Evolutionary conservation across 64 coral and sea anemone genomes (phyloP), one percentile per base, ranked within the genome.

Genomic region (Dendronephthya gigantea): DNA sequence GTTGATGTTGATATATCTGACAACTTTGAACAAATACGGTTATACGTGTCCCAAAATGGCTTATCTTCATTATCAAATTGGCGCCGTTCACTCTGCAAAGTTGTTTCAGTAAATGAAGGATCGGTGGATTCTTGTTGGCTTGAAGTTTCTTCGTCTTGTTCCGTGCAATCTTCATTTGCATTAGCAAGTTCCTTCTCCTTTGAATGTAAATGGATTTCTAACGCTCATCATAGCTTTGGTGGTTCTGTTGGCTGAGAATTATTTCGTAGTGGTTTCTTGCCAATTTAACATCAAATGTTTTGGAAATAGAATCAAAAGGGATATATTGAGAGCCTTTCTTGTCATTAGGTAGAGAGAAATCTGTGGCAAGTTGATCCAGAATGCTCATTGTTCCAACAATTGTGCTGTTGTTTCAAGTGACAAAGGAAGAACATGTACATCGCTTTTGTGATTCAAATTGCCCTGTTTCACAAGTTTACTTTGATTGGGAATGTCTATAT

Each of bases 321-420:
- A 87, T 4, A 15, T 87, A 87, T 28, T 87, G 28, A 22, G 86
- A 4, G 7, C 39, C 35, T 49, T 76, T 45, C 38, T 87, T 87
- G 11, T 76, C 86, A 79, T 74, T 75, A 1, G 86, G 65, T 7
- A 87, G 31, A 17, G 7, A 27, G 40, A 87, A 87, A 1, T 45
- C 13, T 38, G 4, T 29, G 69, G 69, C 2, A 5, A 76, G 16
- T 6, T 38, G 1, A 29, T 79, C 83, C 31, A 87, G 25, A 87
- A 79, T 87, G 19, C 65, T 48, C 65, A 76, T 87, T 79, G 86
- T 87, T 3, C 86, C 86, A 82, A 83, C n/a, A 51, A 86, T 40
- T 35, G 84, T 86, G 32, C 35, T 69, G 84, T 86, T 86, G 39
- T 86, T 38, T 85, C 83, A 1, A 85, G 50, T 10, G 83, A 59